Evolutionary conservation across 2,888 invertebrate species (phyloP).

Genomic region (Synanthedon vespiformis): DNA sequence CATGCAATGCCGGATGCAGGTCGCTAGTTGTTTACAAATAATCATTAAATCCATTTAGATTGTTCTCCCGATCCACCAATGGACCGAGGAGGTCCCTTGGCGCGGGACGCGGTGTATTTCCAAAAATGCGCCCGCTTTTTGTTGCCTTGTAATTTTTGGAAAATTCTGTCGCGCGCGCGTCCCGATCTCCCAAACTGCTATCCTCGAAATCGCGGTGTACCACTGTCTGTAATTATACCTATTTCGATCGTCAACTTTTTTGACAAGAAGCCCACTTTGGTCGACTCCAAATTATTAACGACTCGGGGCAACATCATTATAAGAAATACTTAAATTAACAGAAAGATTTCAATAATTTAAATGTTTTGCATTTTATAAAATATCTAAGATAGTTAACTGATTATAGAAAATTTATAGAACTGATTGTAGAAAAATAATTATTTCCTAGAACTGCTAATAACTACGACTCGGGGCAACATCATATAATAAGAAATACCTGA

Average conservation of each 20-base stretch:
- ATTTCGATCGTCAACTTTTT: constrained; percentile 56
- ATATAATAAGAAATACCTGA: no score
- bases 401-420: no score
- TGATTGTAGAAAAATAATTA: no score
- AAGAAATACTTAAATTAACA: no score
- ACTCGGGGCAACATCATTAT: no score
- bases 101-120: constrained; percentile 32
- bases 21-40: no score
- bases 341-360: no score
- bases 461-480: no score
- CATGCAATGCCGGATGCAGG: no score
- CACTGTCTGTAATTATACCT: constrained; percentile 52
- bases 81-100: not conserved
- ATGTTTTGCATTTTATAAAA: no score
- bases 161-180: constrained; percentile 30
- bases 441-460: no score
- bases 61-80: not conserved
- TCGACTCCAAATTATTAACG: not conserved
- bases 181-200: constrained; percentile 4
- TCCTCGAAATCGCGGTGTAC: constrained; percentile 17
- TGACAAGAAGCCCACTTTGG: not conserved
- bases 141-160: constrained; percentile 41
- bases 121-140: constrained; percentile 39
- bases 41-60: not conserved
- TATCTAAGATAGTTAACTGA: no score